Percentiles rank a stretch among this genome's conserved stretches.
Conservation (phyloP, 2,113 vertebrate genomes). For the Poeciliopsis prolifica region DNA sequence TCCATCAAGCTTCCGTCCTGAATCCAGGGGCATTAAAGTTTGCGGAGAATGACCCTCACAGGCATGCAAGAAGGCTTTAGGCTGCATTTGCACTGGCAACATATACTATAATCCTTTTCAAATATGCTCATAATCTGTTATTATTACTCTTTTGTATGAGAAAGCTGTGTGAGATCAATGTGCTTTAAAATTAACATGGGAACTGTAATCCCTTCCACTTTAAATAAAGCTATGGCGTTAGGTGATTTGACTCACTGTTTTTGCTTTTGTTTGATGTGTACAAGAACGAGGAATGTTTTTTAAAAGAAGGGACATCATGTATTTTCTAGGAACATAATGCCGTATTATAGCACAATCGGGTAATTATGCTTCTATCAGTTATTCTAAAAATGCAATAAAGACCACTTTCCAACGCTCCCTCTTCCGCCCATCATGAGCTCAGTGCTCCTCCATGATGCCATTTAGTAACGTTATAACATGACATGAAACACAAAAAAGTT, state of each 20-base stretch:
- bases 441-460: too few species aligned
- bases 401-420: too few species aligned
- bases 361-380: too few species aligned
- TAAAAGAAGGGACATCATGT: too few species aligned
- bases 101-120: background rate
- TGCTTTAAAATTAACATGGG: constrained; percentile 84
- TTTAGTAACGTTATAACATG: too few species aligned
- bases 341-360: too few species aligned
- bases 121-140: background rate
- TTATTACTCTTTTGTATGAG: background rate
- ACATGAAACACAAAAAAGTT: too few species aligned
- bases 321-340: too few species aligned
- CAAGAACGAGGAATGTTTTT: background rate
- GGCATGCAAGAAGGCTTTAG: constrained; percentile 66
- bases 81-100: constrained; percentile 16
- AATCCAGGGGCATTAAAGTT: constrained; percentile 90
- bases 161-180: constrained; percentile 84
- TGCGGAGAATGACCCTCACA: constrained; percentile 86
- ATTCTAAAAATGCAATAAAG: too few species aligned
- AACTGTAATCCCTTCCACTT: constrained; percentile 72
- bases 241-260: background rate
- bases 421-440: too few species aligned
- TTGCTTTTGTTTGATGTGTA: background rate
- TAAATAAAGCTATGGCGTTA: constrained; percentile 88
- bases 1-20: constrained; percentile 88